Evolutionary conservation across 1,140 invertebrate species (phyloP).

Genomic region (Euwallacea similis): DNA sequence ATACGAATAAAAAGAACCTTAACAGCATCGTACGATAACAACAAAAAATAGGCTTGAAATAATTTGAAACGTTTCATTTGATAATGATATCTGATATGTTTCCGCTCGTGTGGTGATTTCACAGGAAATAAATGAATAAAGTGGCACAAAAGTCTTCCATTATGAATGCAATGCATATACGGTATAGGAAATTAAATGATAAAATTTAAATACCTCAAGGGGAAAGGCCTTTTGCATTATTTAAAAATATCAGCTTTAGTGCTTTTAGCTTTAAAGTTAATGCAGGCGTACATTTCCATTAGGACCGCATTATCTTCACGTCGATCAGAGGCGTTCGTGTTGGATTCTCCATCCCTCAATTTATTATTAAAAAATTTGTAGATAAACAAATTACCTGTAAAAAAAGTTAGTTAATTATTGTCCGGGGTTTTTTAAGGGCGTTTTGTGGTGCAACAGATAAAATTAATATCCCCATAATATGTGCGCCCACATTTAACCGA

Average conservation of each 20-base stretch:
- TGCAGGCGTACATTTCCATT: neutral
- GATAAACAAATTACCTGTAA: too few species aligned
- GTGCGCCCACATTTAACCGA: too few species aligned
- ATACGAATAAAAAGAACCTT: too few species aligned
- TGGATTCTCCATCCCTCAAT: too few species aligned
- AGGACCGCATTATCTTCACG: neutral
- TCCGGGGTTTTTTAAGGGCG: too few species aligned
- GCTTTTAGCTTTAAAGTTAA: constrained; percentile 7
- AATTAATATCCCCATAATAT: too few species aligned
- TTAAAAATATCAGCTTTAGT: constrained; percentile 1
- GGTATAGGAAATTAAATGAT: constrained; percentile 1
- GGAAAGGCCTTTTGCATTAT: constrained; percentile 3
- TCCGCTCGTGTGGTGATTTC: neutral
- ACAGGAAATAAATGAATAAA: constrained; percentile 7
- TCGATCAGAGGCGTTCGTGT: neutral
- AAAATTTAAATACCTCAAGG: constrained; percentile 3
- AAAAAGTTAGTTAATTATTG: too few species aligned
- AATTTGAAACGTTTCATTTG: neutral
- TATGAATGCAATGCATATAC: neutral
- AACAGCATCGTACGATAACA: too few species aligned
- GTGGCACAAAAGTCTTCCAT: constrained; percentile 3
- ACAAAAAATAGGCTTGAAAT: too few species aligned
- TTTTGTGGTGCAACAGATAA: too few species aligned
- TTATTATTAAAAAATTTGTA: too few species aligned
- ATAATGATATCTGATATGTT: constrained; percentile 3